These are phyloP conservation scores for Liolophura sinensis DNA, from an alignment of 1,140 invertebrate genomes.

Conservation along the genomic window DNA sequence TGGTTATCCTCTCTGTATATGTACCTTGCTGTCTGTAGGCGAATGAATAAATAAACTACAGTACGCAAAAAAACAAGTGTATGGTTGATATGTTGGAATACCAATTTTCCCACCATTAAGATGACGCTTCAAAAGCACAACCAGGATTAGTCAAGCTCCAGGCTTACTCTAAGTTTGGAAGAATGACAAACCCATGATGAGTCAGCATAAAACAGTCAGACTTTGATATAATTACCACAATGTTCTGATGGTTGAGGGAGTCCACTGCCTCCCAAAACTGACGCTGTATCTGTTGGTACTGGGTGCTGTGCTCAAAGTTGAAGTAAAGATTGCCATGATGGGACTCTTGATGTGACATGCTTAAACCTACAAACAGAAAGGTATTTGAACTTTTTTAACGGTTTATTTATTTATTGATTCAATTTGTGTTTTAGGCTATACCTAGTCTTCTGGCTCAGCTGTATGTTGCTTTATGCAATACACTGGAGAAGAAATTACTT, in stretches of 20 bases:
- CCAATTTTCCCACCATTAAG: too few relatives aligned
- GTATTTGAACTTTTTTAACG: neutral
- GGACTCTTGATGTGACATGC: slow-evolving; percentile 70
- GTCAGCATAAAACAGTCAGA: neutral
- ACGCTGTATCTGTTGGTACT: slow-evolving; percentile 76
- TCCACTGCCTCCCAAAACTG: slow-evolving; percentile 79
- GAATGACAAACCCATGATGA: too few relatives aligned
- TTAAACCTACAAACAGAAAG: slow-evolving; percentile 62
- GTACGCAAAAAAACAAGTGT: too few relatives aligned
- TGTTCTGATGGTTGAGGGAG: slow-evolving; percentile 78
- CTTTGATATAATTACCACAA: slow-evolving; percentile 66
- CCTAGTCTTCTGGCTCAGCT: slow-evolving; percentile 66
- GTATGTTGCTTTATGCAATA: slow-evolving; percentile 70
- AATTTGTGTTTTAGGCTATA: slow-evolving; percentile 27
- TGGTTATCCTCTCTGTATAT: too few relatives aligned
- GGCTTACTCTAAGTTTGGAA: too few relatives aligned
- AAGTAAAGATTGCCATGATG: slow-evolving; percentile 69
- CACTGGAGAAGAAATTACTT: too few relatives aligned
- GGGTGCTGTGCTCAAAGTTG: slow-evolving; percentile 76
- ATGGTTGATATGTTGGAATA: too few relatives aligned
- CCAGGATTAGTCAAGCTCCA: too few relatives aligned
- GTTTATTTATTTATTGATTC: too few relatives aligned
- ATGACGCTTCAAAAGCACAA: too few relatives aligned
- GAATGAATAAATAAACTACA: too few relatives aligned
- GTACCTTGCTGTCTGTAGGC: too few relatives aligned